A percentile compares a stretch with the other conserved stretches of the same genome.
phyloP scores from a whole-genome alignment of 2,797 vertebrate species.

The Monodelphis domestica region DNA sequence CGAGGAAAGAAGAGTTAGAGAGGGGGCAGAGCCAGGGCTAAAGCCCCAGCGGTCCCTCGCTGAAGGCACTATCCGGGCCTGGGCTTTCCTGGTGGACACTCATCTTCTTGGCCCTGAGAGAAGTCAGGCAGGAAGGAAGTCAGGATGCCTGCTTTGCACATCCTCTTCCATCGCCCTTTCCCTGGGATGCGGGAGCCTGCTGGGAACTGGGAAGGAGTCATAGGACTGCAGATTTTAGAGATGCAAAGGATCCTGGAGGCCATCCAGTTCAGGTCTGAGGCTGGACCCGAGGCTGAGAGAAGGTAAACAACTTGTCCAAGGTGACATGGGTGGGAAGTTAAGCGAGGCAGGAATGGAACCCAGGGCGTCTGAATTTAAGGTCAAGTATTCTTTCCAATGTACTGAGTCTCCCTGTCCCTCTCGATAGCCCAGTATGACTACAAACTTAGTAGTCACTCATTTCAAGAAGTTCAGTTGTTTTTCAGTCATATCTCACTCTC shows the following conservation, averaged over 20 bases:
- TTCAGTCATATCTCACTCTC: no score
- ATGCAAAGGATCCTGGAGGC: neutral
- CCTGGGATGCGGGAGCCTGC: neutral
- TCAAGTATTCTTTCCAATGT: neutral
- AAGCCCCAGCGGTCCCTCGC: neutral
- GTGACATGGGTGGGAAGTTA: neutral
- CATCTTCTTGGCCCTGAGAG: neutral
- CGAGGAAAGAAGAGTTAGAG: neutral
- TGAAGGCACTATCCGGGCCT: neutral
- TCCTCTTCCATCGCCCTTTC: neutral
- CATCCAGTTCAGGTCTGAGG: neutral
- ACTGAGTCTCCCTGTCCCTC: neutral
- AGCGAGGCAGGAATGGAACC: neutral
- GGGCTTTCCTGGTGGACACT: neutral
- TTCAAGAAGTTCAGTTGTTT: no score
- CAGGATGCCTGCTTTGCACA: neutral
- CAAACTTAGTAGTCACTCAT: neutral
- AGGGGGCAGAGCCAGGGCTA: neutral
- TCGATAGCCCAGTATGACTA: neutral
- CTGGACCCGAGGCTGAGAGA: neutral
- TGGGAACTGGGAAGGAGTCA: neutral
- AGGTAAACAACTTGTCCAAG: neutral
- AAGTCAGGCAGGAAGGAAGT: no score
- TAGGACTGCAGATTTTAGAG: neutral
- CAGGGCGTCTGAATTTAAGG: neutral